Percentiles rank a stretch among this genome's conserved stretches.
Evolutionary conservation across 2,888 invertebrate species (phyloP).

Genomic region (Hemithea aestivaria): DNA sequence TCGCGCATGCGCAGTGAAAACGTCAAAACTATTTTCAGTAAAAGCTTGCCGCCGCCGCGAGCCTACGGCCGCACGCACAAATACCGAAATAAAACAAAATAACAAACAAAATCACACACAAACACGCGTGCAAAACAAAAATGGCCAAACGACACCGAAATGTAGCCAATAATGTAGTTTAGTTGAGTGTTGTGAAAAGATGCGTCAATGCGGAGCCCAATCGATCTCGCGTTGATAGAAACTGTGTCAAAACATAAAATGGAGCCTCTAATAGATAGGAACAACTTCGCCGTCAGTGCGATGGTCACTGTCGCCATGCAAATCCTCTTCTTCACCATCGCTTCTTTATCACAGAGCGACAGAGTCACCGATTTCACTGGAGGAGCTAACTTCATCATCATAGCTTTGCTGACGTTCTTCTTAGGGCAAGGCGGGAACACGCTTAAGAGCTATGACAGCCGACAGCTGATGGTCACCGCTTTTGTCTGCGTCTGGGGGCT

Average conservation of each 20-base stretch:
- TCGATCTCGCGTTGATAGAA: conserved; percentile 46
- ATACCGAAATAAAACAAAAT: conserved; percentile 11
- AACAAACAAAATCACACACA: conserved; percentile 15
- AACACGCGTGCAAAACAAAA: conserved; percentile 13
- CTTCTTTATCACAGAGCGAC: conserved; percentile 91
- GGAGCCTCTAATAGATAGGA: conserved; percentile 88
- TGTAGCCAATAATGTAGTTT: conserved; percentile 24
- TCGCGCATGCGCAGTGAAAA: conserved; percentile 51
- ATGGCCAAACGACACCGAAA: conserved; percentile 19
- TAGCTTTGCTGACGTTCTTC: conserved; percentile 92
- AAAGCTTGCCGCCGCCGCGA: conserved; percentile 32
- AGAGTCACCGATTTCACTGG: conserved; percentile 96
- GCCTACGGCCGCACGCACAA: conserved; percentile 15
- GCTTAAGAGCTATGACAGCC: conserved; percentile 88
- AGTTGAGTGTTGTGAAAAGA: conserved; percentile 28
- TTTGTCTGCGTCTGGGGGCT: conserved; percentile 94
- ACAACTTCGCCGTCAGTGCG: conserved; percentile 92
- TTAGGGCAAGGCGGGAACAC: conserved; percentile 87
- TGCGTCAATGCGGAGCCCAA: conserved; percentile 62
- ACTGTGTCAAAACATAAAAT: conserved; percentile 65
- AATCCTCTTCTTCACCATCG: conserved; percentile 91
- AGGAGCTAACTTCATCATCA: conserved; percentile 94
- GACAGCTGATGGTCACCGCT: conserved; percentile 94
- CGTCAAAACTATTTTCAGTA: conserved; percentile 74
- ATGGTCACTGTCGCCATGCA: conserved; percentile 92